A percentile compares a stretch with the other conserved stretches of the same genome.
Evolutionary conservation across 2,113 vertebrate genomes (phyloP).

Genomic region (Climacteris rufus): DNA sequence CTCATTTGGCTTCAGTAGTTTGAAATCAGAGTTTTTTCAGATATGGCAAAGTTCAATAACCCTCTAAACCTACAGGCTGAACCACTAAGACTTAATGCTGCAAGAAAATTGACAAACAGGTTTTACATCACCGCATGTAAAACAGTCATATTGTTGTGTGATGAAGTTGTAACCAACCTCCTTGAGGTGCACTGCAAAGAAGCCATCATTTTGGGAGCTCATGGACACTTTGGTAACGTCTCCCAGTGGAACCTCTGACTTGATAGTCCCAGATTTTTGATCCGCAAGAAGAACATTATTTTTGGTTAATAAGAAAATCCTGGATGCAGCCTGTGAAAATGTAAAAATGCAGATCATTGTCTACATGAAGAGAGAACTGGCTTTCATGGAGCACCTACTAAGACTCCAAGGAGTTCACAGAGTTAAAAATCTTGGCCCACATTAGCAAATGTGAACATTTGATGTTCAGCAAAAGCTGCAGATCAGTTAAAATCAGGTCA

Average conservation of each 20-base stretch:
- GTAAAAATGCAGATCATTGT: background rate
- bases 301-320: slow-evolving; percentile 95
- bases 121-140: background rate
- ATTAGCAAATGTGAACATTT: background rate
- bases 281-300: slow-evolving; percentile 91
- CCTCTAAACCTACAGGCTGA: background rate
- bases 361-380: background rate
- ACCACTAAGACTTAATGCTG: background rate
- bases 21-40: background rate
- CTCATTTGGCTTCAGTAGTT: background rate
- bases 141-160: background rate
- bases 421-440: background rate
- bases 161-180: slow-evolving; percentile 72
- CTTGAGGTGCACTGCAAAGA: slow-evolving; percentile 94
- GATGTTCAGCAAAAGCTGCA: background rate
- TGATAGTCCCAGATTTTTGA: slow-evolving; percentile 94
- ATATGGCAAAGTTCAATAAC: background rate
- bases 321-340: slow-evolving; percentile 75
- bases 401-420: background rate
- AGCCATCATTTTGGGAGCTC: slow-evolving; percentile 92
- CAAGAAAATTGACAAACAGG: background rate
- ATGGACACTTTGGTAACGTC: slow-evolving; percentile 93
- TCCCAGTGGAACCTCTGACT: slow-evolving; percentile 87
- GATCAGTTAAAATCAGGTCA: slow-evolving; percentile 3
- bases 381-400: background rate